Evolutionary conservation across 2,797 vertebrate genomes (phyloP), one percentile per base, ranked within the genome.

Genomic region (Graptemys geographica): DNA sequence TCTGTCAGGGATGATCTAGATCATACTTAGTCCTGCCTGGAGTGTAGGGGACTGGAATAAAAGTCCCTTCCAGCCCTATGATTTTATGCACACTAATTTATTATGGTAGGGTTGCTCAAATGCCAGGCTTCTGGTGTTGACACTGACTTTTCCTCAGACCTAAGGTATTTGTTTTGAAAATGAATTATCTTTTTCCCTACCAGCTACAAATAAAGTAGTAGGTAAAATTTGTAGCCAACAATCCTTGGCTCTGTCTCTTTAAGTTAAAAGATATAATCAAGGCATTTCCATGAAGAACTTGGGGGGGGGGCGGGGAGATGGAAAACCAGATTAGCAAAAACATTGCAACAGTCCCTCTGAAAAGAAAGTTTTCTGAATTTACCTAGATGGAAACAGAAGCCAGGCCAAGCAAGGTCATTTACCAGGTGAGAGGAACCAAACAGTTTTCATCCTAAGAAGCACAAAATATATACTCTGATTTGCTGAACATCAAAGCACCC

Each of bases 331-430:
- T 81, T 79, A 85, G 1, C 37, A 76, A 86, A 47, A 84, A 9
- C 16, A 31, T 89, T 80, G 62, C 87, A 72, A 16, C 79, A 1
- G 15, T 91, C 13, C 2, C 59, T 49, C 13, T 85, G 83, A 53
- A 72, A 83, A 33, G 49, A 65, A 87, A 91, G 15, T 89, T 94
- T 96, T 89, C 52, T 92, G 37, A 94, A 97, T 25, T 78, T 65
- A 55, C 52, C 11, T 0, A 5, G 76, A 78, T 59, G 16, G 62
- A 88, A 90, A 89, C 23, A 94, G 81, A 76, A 86, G 59, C 4
- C 79, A 57, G 76, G 87, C 62, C 91, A 94, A 53, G 55, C 4
- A 94, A 96, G 91, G 85, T 92, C 74, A 88, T 93, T 94, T 95
- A 2, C 3, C 69, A 83, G 86, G 59, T 95, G 79, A 92, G 83